A percentile compares a stretch with the other conserved stretches of the same genome.
These are phyloP conservation scores for Capitulum mitella DNA, from an alignment of 2,888 invertebrate species.

Conservation along the genomic window DNA sequence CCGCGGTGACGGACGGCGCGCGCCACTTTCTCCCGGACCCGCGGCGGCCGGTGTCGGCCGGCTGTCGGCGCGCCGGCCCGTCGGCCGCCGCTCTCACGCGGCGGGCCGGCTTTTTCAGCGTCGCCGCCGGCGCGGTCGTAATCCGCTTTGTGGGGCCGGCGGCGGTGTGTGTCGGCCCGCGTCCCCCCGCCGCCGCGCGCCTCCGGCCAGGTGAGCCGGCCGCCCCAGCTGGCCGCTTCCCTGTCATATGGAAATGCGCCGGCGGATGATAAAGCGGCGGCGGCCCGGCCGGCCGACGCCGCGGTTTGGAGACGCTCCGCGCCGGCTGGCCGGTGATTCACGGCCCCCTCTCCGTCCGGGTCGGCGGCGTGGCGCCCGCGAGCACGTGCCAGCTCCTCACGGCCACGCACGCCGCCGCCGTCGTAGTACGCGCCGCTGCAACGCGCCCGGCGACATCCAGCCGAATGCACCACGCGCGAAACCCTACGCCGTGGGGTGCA, in stretches of 20 bases:
- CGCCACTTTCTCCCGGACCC: no score
- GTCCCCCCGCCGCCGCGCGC: neutral
- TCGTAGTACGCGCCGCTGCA: neutral
- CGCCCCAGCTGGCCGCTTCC: neutral
- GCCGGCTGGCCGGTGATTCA: neutral
- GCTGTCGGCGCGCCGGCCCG: no score
- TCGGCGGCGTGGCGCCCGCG: slow-evolving; percentile 2
- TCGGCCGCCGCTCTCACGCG: no score
- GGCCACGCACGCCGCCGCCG: neutral
- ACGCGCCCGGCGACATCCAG: no score
- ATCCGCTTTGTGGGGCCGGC: slow-evolving; percentile 2
- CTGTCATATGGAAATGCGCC: slow-evolving; percentile 16
- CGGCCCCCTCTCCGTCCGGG: neutral
- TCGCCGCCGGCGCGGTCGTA: neutral
- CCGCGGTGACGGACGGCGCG: no score
- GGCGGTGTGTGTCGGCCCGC: neutral
- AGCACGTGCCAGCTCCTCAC: neutral
- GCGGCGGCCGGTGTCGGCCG: no score
- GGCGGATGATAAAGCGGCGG: neutral
- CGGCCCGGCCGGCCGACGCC: neutral
- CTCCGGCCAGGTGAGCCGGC: neutral
- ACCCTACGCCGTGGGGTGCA: no score
- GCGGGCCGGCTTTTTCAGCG: neutral
- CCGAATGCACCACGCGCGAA: no score
- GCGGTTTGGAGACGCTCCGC: no score